These are phyloP conservation scores for Poecilus cupreus DNA, from an alignment of 2,888 invertebrate genomes.

Conservation along the genomic window DNA sequence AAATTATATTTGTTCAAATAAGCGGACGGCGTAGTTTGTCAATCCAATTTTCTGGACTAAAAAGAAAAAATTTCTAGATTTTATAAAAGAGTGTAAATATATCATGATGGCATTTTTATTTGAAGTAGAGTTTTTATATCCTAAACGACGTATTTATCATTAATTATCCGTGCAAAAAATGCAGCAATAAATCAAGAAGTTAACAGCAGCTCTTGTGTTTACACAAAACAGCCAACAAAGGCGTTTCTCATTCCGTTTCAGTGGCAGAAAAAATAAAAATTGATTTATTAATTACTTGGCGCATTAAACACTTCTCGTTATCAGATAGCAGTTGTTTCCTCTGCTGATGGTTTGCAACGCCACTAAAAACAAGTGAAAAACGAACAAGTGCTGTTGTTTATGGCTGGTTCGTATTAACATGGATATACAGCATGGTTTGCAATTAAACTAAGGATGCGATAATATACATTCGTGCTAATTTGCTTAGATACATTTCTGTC, in stretches of 20 bases:
- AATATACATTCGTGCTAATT: slow-evolving; percentile 36
- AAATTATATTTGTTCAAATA: too few species aligned
- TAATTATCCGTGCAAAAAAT: slow-evolving; percentile 19
- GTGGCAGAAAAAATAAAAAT: slow-evolving; percentile 31
- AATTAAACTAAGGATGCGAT: slow-evolving; percentile 46
- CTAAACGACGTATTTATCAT: slow-evolving; percentile 7
- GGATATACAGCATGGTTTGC: slow-evolving; percentile 29
- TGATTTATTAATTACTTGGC: slow-evolving; percentile 45
- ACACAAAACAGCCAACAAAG: slow-evolving; percentile 14
- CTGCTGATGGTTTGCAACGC: not conserved
- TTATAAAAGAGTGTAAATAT: not conserved
- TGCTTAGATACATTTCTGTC: slow-evolving; percentile 19
- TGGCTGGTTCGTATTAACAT: slow-evolving; percentile 14
- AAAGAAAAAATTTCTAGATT: not conserved
- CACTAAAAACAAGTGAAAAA: slow-evolving; percentile 1
- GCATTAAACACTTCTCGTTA: slow-evolving; percentile 48
- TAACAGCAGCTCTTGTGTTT: slow-evolving; percentile 30
- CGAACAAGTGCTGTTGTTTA: slow-evolving; percentile 40
- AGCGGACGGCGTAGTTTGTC: too few species aligned
- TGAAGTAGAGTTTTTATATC: not conserved
- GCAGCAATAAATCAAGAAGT: slow-evolving; percentile 7
- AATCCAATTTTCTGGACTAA: too few species aligned
- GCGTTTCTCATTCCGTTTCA: slow-evolving; percentile 23
- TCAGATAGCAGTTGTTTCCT: slow-evolving; percentile 45
- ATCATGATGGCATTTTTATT: not conserved